Evolutionary conservation across 2,113 vertebrate genomes (phyloP).

Genomic region (Spea bombifrons): DNA sequence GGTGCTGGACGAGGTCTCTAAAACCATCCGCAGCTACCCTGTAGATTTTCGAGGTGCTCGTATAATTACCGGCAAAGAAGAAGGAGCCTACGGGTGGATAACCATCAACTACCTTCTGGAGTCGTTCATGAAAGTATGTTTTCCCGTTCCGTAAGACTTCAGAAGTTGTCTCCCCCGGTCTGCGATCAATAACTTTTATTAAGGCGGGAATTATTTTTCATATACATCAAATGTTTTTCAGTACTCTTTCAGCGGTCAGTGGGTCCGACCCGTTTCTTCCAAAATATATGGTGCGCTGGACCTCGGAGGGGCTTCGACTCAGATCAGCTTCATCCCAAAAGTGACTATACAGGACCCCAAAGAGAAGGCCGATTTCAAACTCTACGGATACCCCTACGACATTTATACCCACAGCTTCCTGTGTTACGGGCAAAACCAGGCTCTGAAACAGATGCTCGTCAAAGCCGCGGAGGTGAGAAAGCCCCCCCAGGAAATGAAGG

Average conservation of each 20-base stretch:
- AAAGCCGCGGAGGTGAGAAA: conserved; percentile 8
- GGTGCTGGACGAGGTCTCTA: conserved; percentile 66
- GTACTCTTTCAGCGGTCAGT: conserved; percentile 70
- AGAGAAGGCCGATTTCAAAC: conserved; percentile 56
- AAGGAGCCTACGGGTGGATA: conserved; percentile 73
- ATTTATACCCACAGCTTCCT: conserved; percentile 77
- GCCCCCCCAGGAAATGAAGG: too few relatives aligned
- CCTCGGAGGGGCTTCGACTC: conserved; percentile 75
- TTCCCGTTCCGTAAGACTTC: too few relatives aligned
- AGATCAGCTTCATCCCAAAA: conserved; percentile 72
- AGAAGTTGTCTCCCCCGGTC: too few relatives aligned
- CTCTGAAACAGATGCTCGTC: conserved; percentile 50
- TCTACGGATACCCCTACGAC: conserved; percentile 65
- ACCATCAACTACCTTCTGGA: conserved; percentile 73
- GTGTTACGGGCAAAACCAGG: conserved; percentile 70
- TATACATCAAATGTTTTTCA: conserved; percentile 39
- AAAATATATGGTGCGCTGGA: conserved; percentile 71
- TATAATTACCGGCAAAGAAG: conserved; percentile 73
- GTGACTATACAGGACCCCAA: conserved; percentile 54
- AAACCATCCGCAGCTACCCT: conserved; percentile 61
- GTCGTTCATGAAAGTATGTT: conserved; percentile 64
- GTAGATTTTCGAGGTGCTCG: conserved; percentile 75
- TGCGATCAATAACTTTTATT: too few relatives aligned
- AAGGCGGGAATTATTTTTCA: neutral
- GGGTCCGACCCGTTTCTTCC: conserved; percentile 60